Evolutionary conservation across 2,888 invertebrate species (phyloP), one percentile per base, ranked within the genome.

Genomic region (Caenorhabditis sp.): DNA sequence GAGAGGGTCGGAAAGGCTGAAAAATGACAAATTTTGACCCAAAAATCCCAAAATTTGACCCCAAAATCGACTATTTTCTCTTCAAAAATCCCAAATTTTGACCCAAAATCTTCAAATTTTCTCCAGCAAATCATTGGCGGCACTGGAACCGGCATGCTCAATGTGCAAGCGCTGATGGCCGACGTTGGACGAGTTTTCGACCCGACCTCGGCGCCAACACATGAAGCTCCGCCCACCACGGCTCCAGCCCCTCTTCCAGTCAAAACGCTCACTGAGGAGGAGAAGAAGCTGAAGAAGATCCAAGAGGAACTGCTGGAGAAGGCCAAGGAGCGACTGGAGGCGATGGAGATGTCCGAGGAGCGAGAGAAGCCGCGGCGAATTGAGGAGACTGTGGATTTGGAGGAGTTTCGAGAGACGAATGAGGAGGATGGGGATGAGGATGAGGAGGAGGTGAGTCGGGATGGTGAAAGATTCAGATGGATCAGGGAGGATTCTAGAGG

Each of bases 301-400:
- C 76, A 70, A 44, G 31, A 70, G 24, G 59, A 56, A 14, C 0
- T 22, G 51, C n/a, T 77, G 8, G 44, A 22, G 24, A 73, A 77
- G n/a, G 64, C 84, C 1, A 44, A 24, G 10, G 74, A 83, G n/a
- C 41, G 49, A 22, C 24, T 69, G 3, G 69, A 80, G 82, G 89
- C 92, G 8, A 94, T 94, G 49, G 95, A 95, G 24, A 54, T 85
- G 74, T 44, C 81, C 28, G 85, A 86, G 49, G 80, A 88, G 59
- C 63, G 49, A 61, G 88, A 89, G 26, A 73, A 51, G 68, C 44
- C 70, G 28, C 8, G 64, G 41, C 22, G 82, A 74, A 38, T 47
- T 12, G 86, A 86, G 59, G 85, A 86, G 22, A 69, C 76, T 28
- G 75, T 89, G 22, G 86, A 92, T 68, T 81, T 89, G 51, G 82